Percentiles rank a stretch among this genome's conserved stretches.
These are phyloP conservation scores for Hassar affinis DNA, from an alignment of 2,113 vertebrate genomes.

Conservation along the genomic window DNA sequence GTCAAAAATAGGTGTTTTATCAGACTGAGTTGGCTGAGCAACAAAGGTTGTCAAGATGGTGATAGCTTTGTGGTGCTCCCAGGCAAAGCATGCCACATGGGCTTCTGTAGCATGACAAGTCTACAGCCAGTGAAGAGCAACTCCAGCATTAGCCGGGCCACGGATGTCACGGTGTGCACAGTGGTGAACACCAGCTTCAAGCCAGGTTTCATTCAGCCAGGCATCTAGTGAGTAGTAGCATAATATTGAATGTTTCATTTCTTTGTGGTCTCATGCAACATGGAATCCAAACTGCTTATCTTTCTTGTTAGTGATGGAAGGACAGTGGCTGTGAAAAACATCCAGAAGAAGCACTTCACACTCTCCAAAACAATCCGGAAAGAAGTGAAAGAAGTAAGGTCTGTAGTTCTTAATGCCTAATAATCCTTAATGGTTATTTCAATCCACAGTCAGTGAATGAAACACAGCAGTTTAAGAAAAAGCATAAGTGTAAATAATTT, in stretches of 20 bases:
- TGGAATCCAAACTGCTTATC: background rate
- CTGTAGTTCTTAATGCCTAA: slow-evolving; percentile 14
- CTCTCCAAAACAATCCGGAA: slow-evolving; percentile 72
- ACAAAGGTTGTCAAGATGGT: background rate
- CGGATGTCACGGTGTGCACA: slow-evolving; percentile 65
- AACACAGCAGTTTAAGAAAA: background rate
- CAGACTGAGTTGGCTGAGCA: background rate
- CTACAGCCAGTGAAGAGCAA: slow-evolving; percentile 63
- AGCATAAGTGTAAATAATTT: background rate
- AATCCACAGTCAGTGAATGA: background rate
- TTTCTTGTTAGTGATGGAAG: slow-evolving; percentile 66
- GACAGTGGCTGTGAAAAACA: slow-evolving; percentile 71
- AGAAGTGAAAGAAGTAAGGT: slow-evolving; percentile 78
- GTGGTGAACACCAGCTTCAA: slow-evolving; percentile 61
- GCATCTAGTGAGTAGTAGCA: slow-evolving; percentile 68
- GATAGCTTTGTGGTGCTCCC: background rate
- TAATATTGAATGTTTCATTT: background rate
- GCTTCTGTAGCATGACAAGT: slow-evolving; percentile 65
- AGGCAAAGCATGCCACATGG: slow-evolving; percentile 61
- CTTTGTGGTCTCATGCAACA: background rate
- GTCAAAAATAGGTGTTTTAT: background rate
- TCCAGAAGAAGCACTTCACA: slow-evolving; percentile 73
- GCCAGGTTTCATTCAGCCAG: slow-evolving; percentile 66
- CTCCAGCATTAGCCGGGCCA: slow-evolving; percentile 63
- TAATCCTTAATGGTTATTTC: background rate